Evolutionary conservation across 2,888 invertebrate genomes (phyloP), one percentile per base, ranked within the genome.

Genomic region (Drosophila kambysellisi): DNA sequence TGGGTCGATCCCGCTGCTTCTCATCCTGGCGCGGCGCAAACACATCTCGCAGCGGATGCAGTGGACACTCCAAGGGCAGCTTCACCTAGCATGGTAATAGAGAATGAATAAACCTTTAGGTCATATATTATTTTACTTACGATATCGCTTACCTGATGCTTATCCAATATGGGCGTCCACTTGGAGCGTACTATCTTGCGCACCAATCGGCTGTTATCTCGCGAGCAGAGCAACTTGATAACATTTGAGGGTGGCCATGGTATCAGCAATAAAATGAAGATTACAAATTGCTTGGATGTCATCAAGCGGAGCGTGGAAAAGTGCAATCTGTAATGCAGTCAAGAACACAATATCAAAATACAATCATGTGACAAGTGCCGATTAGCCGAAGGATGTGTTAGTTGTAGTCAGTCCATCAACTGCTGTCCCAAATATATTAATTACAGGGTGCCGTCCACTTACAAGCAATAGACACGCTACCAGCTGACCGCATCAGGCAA

Each of bases 191-290:
- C 96, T 79, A 97, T 96, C 94, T 97, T 97, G 91, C 97, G 95
- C 78, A 98, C 97, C 87, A 97, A 95, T 91, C 97, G 95, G 83
- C 97, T 97, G 94, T 96, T 97, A 95, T 97, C 97, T 95, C 97
- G 95, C 89, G 97, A 97, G 92, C 97, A 97, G 85, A 97, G 96
- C 91, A 97, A 96, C 94, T 96, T 97, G 95, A 97, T 96, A 84
- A 97, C 95, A 83, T 96, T 96, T 70, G 97, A 96, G 90, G 97
- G 97, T 92, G 97, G 97, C 97, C 97, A 97, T 93, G 97, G 97
- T 94, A 97, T 96, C 93, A 97, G 94, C 83, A 97, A 95, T 92
- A 97, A 35, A 58, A 79, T 66, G 57, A 79, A 76, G 62, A 79
- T 75, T 48, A 79, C 30, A 52, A 79, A 63, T 58, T 79, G 79